phyloP scores from a whole-genome alignment of 2,113 vertebrate species.

The Miniopterus natalensis region DNA sequence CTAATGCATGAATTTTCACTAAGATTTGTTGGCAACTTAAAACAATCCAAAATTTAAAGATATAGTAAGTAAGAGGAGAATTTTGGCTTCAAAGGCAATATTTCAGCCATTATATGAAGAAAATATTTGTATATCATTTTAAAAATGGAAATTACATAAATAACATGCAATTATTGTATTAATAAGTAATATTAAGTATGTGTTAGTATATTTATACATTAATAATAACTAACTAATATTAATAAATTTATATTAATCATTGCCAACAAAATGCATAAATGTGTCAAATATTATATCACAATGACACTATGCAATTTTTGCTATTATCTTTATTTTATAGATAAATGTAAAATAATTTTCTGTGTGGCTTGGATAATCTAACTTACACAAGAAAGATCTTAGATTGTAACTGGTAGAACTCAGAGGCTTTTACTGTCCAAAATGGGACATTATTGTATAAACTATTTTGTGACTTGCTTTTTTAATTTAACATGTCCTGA shows the following conservation, averaged over 20 bases:
- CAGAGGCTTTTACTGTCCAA: neutral
- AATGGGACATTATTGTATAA: neutral
- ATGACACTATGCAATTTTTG: constrained; percentile 17
- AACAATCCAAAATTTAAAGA: constrained; percentile 45
- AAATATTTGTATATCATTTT: constrained; percentile 17
- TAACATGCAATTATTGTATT: neutral
- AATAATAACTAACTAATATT: constrained; percentile 36
- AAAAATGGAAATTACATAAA: constrained; percentile 8
- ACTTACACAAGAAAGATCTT: neutral
- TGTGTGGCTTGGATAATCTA: neutral
- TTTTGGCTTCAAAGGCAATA: neutral
- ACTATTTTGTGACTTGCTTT: constrained; percentile 13
- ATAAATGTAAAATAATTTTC: constrained; percentile 46
- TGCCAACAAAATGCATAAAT: neutral
- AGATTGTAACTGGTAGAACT: neutral
- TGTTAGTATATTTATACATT: neutral
- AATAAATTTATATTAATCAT: constrained; percentile 26
- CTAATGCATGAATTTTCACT: neutral
- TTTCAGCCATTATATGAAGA: neutral
- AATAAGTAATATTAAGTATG: neutral
- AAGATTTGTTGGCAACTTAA: neutral
- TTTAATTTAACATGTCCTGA: neutral
- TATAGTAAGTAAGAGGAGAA: constrained; percentile 2
- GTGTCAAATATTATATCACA: neutral
- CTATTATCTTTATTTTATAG: neutral